Evolutionary conservation across 2,888 invertebrate species (phyloP), one percentile per base, ranked within the genome.

Genomic region (Ischnus inquisitorius): DNA sequence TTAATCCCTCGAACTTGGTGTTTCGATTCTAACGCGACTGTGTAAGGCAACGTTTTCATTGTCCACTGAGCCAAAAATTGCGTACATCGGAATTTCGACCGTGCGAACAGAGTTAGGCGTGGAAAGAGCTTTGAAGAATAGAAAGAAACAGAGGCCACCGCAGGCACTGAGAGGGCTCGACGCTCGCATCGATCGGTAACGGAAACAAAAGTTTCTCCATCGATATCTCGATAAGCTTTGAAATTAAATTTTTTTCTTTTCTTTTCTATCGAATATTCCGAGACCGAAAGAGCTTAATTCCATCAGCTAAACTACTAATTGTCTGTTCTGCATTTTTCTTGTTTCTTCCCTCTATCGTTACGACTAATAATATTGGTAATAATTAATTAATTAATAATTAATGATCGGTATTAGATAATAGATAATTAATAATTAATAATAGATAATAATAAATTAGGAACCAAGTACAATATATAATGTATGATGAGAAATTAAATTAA

Each of bases 401-500:
- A 88, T 89, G 88, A 92, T 93, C 91, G 85, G 87, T 90, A 88
- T 85, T 87, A 88, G 86, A 88, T 86, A 89, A 86, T 88, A 88
- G 87, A 88, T 88, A 87, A 88, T 89, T 84, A 86, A 87, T 86
- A 88, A 85, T 87, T 87, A 85, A 88, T 87, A 87, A 87, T 88
- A 88, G 86, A 89, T 88, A 89, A 89, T 90, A 92, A 92, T 93
- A 93, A 93, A 93, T 93, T 93, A 93, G 93, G 93, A 93, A 93
- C 93, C 92, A 93, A 91, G 90, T 92, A 93, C 91, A 91, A 91
- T 84, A 78, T 91, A 92, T 89, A 88, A 92, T 90, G 89, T 91
- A 90, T 90, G 89, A 89, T 90, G 89, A 88, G 89, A 90, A 92
- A 90, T 92, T 92, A 92, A 92, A 92, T 86, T 83, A 86, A 75